Evolutionary conservation across 2,888 invertebrate species (phyloP), one percentile per base, ranked within the genome.

Genomic region (Leucophora obtusa): DNA sequence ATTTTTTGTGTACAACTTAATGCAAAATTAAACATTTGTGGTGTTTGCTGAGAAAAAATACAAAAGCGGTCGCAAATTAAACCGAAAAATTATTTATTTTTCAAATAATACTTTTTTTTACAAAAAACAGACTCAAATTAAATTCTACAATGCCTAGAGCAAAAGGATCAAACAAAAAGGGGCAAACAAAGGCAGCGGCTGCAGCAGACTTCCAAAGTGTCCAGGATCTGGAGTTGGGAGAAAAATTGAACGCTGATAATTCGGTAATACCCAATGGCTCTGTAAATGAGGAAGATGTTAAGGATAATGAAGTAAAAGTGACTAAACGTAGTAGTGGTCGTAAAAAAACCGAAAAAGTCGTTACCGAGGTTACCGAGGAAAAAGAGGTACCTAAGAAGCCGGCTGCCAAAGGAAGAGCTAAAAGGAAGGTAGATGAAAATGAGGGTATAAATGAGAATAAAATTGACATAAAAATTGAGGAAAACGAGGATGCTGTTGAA

Each of bases 111-210:
- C 33, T 15, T 43, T 59, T 35, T 59, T 33, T 58, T 35, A 15
- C 4, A 28, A 28, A 3, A 28, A 28, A 28, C 1, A 28, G 4
- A 28, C 1, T 17, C 21, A 11, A 47, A 38, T 38, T 11, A 38
- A 35, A 28, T 28, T 28, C 7, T 9, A 84, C 74, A 69, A 88
- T 87, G 87, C 87, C 87, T 21, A 83, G 86, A 65, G 78, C 75
- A 24, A 88, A 85, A 82, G 74, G 62, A 51, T 63, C 74, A 58
- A 83, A 76, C 62, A 86, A 85, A 74, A 78, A 76, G 80, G 54
- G 38, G 53, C 8, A 17, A 15, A 71, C 47, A 59, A 65, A 60
- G 24, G 35, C n/a, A 59, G 33, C n/a, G 74, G 53, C 28, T 21
- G 51, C 10, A 43, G 79, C 70, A 54, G 76, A 69, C 58, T 53